A percentile compares a stretch with the other conserved stretches of the same genome.
phyloP scores from a whole-genome alignment of 1,140 invertebrate species.

The Lordiphosa stackelbergi region DNA sequence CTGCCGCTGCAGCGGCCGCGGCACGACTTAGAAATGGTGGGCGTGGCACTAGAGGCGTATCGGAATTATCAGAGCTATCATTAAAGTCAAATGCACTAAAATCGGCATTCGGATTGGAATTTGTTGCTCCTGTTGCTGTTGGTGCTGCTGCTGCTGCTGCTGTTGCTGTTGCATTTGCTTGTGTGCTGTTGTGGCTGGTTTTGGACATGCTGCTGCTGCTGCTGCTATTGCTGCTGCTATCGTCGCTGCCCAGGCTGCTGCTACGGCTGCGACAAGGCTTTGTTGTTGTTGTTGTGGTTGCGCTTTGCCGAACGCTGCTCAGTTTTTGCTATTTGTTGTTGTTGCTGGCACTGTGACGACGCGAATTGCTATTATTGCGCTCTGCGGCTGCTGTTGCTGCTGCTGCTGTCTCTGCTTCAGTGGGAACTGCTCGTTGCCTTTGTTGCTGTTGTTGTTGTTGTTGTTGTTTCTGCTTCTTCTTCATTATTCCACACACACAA shows the following conservation, averaged over 20 bases:
- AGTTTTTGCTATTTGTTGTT: slow-evolving; percentile 72
- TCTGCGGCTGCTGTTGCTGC: slow-evolving; percentile 25
- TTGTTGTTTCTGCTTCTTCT: slow-evolving; percentile 68
- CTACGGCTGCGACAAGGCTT: slow-evolving; percentile 18
- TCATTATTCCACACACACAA: slow-evolving; percentile 63
- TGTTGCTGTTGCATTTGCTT: slow-evolving; percentile 27
- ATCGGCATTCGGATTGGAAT: slow-evolving; percentile 37
- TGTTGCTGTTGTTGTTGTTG: slow-evolving; percentile 47
- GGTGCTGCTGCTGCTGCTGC: slow-evolving; percentile 18
- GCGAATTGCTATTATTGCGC: slow-evolving; percentile 44
- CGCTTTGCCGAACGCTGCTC: slow-evolving; percentile 69
- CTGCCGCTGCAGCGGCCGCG: slow-evolving; percentile 50
- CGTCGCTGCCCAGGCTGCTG: slow-evolving; percentile 23
- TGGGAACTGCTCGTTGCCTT: slow-evolving; percentile 34
- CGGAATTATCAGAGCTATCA: slow-evolving; percentile 75
- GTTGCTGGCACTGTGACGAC: slow-evolving; percentile 56
- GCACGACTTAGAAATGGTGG: slow-evolving; percentile 67
- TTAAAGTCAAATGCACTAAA: slow-evolving; percentile 76
- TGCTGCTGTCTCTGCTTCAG: slow-evolving; percentile 43
- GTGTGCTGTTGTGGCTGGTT: slow-evolving; percentile 24
- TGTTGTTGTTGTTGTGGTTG: slow-evolving; percentile 32
- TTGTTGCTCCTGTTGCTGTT: slow-evolving; percentile 22
- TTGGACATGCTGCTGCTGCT: slow-evolving; percentile 40
- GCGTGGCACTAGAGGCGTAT: slow-evolving; percentile 69
- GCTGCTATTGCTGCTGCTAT: slow-evolving; percentile 16